Conservation (phyloP, 2,113 vertebrate species). For the Myanophis thanlyinensis region DNA sequence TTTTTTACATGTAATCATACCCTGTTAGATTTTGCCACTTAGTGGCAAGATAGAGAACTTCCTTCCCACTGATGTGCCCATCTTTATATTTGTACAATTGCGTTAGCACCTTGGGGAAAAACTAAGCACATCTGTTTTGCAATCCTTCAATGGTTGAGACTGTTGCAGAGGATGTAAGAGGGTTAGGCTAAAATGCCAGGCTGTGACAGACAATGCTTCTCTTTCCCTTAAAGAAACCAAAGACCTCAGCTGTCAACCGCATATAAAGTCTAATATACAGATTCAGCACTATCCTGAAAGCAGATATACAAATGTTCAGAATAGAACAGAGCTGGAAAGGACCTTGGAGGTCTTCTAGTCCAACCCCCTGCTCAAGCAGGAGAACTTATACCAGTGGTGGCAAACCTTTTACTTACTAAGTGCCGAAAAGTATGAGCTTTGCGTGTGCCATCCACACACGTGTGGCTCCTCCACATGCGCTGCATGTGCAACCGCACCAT, state of each 20-base stretch:
- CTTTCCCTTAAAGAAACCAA: background rate
- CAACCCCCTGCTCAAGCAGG: too few relatives aligned
- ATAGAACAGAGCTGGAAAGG: too few relatives aligned
- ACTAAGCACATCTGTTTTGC: background rate
- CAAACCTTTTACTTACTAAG: too few relatives aligned
- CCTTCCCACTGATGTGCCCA: background rate
- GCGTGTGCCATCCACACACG: too few relatives aligned
- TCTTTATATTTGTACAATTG: background rate
- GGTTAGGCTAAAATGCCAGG: background rate
- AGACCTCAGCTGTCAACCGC: background rate
- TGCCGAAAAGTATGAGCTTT: too few relatives aligned
- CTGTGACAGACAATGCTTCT: background rate
- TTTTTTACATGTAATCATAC: background rate
- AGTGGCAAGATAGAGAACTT: background rate
- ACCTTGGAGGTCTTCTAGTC: too few relatives aligned
- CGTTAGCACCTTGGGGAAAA: background rate
- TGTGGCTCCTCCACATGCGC: too few relatives aligned
- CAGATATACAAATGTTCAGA: background rate
- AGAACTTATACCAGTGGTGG: too few relatives aligned
- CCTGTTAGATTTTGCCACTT: conserved; percentile 10
- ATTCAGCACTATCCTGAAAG: background rate
- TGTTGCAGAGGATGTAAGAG: background rate
- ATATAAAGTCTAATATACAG: background rate
- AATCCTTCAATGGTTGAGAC: background rate
- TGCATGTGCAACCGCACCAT: too few relatives aligned